Percentiles rank a stretch among this genome's conserved stretches.
Evolutionary conservation across 2,113 vertebrate species (phyloP).

Genomic region (Hucho hucho): DNA sequence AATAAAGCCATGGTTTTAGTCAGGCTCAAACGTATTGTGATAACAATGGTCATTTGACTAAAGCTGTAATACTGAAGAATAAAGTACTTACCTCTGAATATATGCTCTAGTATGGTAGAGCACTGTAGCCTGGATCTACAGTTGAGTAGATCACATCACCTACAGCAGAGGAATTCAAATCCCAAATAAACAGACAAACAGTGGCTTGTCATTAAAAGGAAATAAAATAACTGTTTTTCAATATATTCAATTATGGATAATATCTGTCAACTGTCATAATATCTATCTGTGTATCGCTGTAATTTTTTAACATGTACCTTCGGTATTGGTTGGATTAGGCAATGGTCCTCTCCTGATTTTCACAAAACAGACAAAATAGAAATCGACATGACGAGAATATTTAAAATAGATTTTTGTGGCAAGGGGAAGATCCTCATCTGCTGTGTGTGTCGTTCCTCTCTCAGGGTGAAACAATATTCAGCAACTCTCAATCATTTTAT

Average conservation of each 20-base stretch:
- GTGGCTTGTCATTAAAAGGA: background rate
- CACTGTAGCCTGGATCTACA: slow-evolving; percentile 62
- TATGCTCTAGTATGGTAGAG: slow-evolving; percentile 59
- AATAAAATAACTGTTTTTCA: background rate
- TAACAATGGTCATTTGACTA: too few species aligned
- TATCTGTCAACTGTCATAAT: background rate
- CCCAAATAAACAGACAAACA: background rate
- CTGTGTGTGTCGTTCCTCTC: background rate
- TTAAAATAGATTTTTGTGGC: background rate
- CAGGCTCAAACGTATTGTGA: too few species aligned
- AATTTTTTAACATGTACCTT: slow-evolving; percentile 30
- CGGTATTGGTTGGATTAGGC: slow-evolving; percentile 64
- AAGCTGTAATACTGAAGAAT: background rate
- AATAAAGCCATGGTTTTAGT: background rate
- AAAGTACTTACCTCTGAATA: background rate
- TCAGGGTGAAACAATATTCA: background rate
- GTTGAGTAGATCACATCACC: slow-evolving; percentile 60
- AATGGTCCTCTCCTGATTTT: slow-evolving; percentile 80
- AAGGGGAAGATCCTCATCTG: too few species aligned
- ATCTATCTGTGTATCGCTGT: background rate
- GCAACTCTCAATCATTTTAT: background rate
- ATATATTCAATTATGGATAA: background rate
- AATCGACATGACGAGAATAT: too few species aligned
- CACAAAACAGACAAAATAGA: slow-evolving; percentile 30
- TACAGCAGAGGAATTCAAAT: slow-evolving; percentile 30